Percentiles rank a stretch among this genome's conserved stretches.
Evolutionary conservation across 2,888 invertebrate genomes (phyloP).

Genomic region (Liodrosophila aerea): DNA sequence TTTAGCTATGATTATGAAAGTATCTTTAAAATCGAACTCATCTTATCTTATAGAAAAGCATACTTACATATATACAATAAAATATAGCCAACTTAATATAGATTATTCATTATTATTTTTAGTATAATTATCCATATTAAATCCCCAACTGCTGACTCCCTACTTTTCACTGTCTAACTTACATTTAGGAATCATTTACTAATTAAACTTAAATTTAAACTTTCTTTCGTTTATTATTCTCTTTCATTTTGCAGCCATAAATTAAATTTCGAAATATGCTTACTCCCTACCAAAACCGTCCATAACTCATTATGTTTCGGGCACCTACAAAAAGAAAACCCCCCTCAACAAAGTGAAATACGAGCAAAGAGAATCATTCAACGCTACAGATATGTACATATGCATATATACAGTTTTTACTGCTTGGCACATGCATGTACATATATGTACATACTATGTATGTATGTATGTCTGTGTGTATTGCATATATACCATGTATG

Average conservation of each 20-base stretch:
- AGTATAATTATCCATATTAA: too few species aligned
- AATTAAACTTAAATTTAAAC: too few species aligned
- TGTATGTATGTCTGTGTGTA: constrained; percentile 12
- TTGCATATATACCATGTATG: constrained; percentile 23
- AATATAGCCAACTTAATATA: too few species aligned
- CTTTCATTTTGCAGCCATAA: constrained; percentile 20
- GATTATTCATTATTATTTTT: too few species aligned
- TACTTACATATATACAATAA: too few species aligned
- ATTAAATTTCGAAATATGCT: constrained; percentile 25
- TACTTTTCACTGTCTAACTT: too few species aligned
- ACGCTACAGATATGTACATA: constrained; percentile 15
- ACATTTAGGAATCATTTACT: too few species aligned
- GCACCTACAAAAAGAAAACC: neutral
- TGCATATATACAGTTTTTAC: too few species aligned
- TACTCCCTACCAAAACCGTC: neutral
- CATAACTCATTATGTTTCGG: neutral
- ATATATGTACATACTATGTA: constrained; percentile 12
- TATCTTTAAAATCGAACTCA: too few species aligned
- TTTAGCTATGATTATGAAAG: too few species aligned
- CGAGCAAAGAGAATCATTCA: constrained; percentile 37
- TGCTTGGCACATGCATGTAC: constrained; percentile 16
- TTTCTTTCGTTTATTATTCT: neutral
- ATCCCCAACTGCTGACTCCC: too few species aligned
- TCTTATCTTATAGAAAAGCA: too few species aligned
- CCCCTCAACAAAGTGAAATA: constrained; percentile 18